Percentiles rank a stretch among this genome's conserved stretches.
Evolutionary conservation across 2,797 vertebrate genomes (phyloP).

Genomic region (Sylvilagus floridanus): DNA sequence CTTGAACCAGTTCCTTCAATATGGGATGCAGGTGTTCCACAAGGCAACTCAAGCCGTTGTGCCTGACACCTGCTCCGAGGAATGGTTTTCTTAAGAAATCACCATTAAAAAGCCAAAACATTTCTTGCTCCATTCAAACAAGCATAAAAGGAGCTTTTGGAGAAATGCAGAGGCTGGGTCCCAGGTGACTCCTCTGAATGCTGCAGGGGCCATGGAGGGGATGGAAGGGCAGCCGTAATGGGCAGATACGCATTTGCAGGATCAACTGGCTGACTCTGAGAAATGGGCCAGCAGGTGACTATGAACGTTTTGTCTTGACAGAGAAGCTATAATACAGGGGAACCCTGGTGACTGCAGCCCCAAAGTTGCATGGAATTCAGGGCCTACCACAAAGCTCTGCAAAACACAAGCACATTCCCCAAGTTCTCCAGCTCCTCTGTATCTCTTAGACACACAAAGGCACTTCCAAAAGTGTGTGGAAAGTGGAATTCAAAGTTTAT

Average conservation of each 20-base stretch:
- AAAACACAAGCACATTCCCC: neutral
- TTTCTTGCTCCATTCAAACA: neutral
- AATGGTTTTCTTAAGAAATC: neutral
- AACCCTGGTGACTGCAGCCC: neutral
- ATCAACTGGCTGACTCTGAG: neutral
- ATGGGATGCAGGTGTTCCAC: no score
- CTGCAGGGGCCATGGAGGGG: accelerated
- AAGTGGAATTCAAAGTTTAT: no score
- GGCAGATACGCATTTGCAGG: neutral
- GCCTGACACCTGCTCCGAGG: no score
- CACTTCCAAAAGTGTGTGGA: no score
- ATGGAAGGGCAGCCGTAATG: accelerated
- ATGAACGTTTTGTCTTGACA: neutral
- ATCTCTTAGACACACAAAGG: no score
- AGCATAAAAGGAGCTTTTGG: neutral
- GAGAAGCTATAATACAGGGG: neutral
- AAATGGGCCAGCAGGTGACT: neutral
- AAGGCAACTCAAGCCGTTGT: no score
- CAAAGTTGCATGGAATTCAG: neutral
- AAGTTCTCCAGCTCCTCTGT: neutral
- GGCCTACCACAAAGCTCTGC: neutral
- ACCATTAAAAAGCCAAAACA: neutral
- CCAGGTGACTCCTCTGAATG: neutral
- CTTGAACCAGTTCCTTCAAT: no score
- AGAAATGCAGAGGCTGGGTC: neutral